Evolutionary conservation across 2,113 vertebrate genomes (phyloP).

Genomic region (Artemisiospiza belli): DNA sequence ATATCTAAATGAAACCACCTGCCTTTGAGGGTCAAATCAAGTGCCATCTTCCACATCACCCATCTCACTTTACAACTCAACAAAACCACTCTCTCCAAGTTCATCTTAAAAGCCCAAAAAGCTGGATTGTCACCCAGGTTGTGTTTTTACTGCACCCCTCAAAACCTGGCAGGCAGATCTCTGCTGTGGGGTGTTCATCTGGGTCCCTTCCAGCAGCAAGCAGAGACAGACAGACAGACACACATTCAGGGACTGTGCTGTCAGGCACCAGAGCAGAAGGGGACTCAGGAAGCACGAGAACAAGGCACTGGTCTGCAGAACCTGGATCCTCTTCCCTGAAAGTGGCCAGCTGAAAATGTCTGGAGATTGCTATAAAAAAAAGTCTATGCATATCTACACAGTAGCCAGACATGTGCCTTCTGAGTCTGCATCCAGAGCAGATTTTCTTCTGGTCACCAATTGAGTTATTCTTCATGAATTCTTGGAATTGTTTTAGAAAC

Average conservation of each 20-base stretch:
- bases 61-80: background rate
- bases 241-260: rapidly evolving
- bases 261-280: background rate
- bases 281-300: background rate
- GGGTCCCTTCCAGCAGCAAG: background rate
- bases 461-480: background rate
- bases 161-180: background rate
- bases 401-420: background rate
- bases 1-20: background rate
- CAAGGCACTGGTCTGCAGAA: background rate
- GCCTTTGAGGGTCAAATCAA: background rate
- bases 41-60: background rate
- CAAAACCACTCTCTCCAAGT: background rate
- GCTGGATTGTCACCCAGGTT: background rate
- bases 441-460: background rate
- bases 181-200: background rate
- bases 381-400: background rate
- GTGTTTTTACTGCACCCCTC: background rate
- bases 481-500: background rate
- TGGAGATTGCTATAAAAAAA: background rate
- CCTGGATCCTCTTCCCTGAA: background rate
- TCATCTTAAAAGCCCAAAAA: background rate
- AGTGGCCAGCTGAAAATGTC: background rate
- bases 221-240: background rate
- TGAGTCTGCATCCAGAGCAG: background rate